phyloP scores from a whole-genome alignment of 2,113 vertebrate species.

The Forbesichthys agassizii region DNA sequence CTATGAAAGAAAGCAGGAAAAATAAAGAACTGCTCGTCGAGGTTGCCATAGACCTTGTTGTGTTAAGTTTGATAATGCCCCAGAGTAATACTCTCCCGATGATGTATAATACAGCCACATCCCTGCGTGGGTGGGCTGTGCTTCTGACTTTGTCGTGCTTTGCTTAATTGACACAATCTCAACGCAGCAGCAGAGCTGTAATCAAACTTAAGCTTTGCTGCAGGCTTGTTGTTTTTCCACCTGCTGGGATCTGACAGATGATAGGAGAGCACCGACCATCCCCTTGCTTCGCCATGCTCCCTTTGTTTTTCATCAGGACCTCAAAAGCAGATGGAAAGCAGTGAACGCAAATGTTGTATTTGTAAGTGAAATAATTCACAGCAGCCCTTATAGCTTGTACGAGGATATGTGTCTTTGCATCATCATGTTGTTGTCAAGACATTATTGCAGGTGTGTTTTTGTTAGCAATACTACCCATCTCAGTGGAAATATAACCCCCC shows the following conservation, averaged over 20 bases:
- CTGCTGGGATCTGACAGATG: constrained; percentile 54
- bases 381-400: not conserved
- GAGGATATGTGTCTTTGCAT: not conserved
- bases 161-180: constrained; percentile 51
- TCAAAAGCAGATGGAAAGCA: constrained; percentile 22
- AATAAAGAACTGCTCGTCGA: constrained; percentile 5
- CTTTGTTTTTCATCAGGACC: constrained; percentile 18
- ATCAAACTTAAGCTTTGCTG: constrained; percentile 44
- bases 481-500: constrained; percentile 12
- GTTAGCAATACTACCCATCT: constrained; percentile 27
- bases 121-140: constrained; percentile 45
- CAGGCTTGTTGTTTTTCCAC: constrained; percentile 31
- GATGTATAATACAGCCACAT: constrained; percentile 35
- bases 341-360: not conserved
- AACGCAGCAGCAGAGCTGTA: constrained; percentile 40
- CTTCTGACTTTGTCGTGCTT: constrained; percentile 40
- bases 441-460: constrained; percentile 10
- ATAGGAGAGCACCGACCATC: constrained; percentile 42
- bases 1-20: constrained; percentile 11
- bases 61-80: constrained; percentile 38
- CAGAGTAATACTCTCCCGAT: constrained; percentile 29
- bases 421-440: constrained; percentile 10
- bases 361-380: too few species aligned
- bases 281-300: constrained; percentile 19
- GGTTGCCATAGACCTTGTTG: constrained; percentile 64